phyloP scores from a whole-genome alignment of 2,888 invertebrate species.

The Fabriciana adippe region DNA sequence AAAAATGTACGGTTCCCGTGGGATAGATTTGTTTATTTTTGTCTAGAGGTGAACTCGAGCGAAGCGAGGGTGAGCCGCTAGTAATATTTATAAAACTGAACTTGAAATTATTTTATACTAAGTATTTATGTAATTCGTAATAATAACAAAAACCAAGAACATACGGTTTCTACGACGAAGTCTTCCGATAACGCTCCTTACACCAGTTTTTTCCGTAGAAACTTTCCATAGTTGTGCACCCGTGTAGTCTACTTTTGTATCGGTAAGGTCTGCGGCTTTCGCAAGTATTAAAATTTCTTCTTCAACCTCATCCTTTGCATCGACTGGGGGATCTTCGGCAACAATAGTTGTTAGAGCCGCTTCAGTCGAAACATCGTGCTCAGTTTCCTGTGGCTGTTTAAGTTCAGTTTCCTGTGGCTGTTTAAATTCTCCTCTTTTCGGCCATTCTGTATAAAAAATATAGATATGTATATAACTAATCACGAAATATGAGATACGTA shows the following conservation, averaged over 20 bases:
- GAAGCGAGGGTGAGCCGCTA: too few species aligned
- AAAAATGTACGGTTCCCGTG: too few species aligned
- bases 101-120: not conserved
- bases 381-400: constrained; percentile 55
- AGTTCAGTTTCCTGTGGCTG: constrained; percentile 60
- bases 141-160: constrained; percentile 37
- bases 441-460: constrained; percentile 59
- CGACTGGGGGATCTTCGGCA: constrained; percentile 42
- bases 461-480: not conserved
- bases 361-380: constrained; percentile 34
- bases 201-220: constrained; percentile 71
- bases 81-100: not conserved
- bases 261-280: constrained; percentile 47
- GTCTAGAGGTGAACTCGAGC: too few species aligned
- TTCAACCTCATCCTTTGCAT: constrained; percentile 32
- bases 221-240: constrained; percentile 91
- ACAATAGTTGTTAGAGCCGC: constrained; percentile 38
- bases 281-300: constrained; percentile 41
- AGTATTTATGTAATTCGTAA: not conserved
- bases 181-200: constrained; percentile 58
- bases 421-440: constrained; percentile 62
- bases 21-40: too few species aligned
- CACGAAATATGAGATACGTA: too few species aligned
- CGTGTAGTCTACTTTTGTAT: constrained; percentile 83
- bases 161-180: constrained; percentile 68